phyloP scores from a whole-genome alignment of 2,113 vertebrate species.

The Cyphomyrus discorhynchus region DNA sequence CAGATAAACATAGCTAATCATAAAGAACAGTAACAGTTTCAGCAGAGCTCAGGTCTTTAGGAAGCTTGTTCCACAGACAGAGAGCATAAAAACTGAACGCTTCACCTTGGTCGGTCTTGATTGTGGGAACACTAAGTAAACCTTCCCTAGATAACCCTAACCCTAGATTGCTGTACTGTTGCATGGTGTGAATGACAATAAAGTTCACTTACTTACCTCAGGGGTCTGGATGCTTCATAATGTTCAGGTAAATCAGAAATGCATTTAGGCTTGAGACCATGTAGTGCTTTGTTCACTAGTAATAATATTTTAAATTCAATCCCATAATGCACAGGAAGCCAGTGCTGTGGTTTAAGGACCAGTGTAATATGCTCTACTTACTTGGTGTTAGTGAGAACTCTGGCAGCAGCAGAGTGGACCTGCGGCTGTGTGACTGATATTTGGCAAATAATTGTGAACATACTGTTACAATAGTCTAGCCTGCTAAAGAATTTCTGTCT shows the following conservation, averaged over 20 bases:
- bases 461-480: background rate
- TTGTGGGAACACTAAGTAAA: background rate
- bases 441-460: background rate
- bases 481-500: background rate
- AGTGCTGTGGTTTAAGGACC: background rate
- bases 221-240: background rate
- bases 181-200: too few species aligned
- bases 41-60: background rate
- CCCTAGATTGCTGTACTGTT: too few species aligned
- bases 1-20: background rate
- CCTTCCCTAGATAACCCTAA: background rate
- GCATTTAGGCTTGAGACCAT: background rate
- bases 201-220: background rate
- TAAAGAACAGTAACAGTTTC: background rate
- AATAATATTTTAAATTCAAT: background rate
- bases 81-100: background rate
- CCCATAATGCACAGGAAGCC: background rate
- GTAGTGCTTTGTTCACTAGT: background rate
- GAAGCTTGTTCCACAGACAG: background rate
- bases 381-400: background rate
- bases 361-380: background rate
- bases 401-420: background rate
- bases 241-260: background rate
- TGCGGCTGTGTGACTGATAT: background rate
- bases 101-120: background rate